These are phyloP conservation scores for Polyommatus icarus DNA, from an alignment of 2,888 invertebrate species.

Conservation along the genomic window DNA sequence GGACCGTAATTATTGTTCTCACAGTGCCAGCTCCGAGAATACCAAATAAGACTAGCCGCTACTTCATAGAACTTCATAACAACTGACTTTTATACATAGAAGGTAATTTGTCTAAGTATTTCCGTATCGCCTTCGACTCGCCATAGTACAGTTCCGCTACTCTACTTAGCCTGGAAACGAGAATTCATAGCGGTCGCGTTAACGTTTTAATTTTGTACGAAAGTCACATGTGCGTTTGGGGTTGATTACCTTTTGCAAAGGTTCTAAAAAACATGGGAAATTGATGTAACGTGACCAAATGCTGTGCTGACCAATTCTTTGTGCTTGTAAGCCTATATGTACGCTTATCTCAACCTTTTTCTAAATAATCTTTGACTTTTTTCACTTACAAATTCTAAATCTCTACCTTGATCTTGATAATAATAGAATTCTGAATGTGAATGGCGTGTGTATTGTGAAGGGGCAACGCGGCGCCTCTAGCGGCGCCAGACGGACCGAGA, in stretches of 20 bases:
- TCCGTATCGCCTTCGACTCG: conserved; percentile 24
- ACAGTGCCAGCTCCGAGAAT: conserved; percentile 39
- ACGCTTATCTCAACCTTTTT: no score
- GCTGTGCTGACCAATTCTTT: no score
- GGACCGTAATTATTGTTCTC: conserved; percentile 37
- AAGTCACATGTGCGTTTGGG: no score
- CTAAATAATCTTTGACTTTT: no score
- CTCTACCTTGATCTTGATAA: conserved; percentile 45
- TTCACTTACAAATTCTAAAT: background rate
- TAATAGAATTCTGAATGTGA: conserved; percentile 54
- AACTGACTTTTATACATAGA: conserved; percentile 34
- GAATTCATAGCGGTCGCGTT: background rate
- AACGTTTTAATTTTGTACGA: background rate
- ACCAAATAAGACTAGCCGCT: conserved; percentile 41
- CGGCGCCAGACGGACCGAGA: conserved; percentile 56
- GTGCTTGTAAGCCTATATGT: no score
- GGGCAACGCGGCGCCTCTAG: conserved; percentile 56
- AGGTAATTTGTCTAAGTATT: conserved; percentile 30
- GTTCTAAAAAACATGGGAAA: no score
- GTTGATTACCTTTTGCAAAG: no score
- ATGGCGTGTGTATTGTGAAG: conserved; percentile 57
- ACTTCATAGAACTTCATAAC: conserved; percentile 40
- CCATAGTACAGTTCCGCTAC: conserved; percentile 4
- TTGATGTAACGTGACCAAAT: no score
- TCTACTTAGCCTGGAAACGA: background rate